These are phyloP conservation scores for Nannoperca australis DNA, from an alignment of 2,797 vertebrate genomes.

Conservation along the genomic window DNA sequence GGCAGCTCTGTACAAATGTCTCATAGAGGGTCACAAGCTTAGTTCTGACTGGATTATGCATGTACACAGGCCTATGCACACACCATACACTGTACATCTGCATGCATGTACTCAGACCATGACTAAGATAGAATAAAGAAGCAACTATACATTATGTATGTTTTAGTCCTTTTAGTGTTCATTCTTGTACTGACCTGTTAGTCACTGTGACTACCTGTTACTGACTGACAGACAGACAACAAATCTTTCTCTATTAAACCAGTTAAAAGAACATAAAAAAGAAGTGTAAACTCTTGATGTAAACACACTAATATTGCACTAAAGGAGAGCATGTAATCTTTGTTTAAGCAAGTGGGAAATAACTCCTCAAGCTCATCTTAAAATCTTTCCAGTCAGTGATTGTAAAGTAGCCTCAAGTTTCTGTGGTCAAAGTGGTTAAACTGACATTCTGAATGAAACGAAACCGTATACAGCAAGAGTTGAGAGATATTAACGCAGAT, in stretches of 20 bases:
- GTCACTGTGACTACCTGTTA: background rate
- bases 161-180: background rate
- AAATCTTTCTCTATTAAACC: background rate
- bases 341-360: constrained; percentile 1
- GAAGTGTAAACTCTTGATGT: background rate
- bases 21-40: constrained; percentile 11
- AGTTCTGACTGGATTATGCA: background rate
- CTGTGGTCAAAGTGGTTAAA: no score
- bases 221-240: background rate
- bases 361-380: background rate
- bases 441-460: background rate
- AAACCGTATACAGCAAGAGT: background rate
- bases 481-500: background rate
- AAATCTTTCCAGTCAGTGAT: background rate
- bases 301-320: background rate
- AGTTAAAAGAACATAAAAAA: background rate
- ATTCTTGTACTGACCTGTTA: background rate
- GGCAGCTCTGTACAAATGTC: constrained; percentile 1
- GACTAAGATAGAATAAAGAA: constrained; percentile 23
- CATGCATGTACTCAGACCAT: background rate
- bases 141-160: background rate
- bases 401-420: background rate
- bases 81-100: background rate
- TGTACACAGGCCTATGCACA: background rate
- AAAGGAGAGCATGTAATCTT: background rate